phyloP scores from a whole-genome alignment of 2,888 invertebrate genomes.

The Drosophila formosana region DNA sequence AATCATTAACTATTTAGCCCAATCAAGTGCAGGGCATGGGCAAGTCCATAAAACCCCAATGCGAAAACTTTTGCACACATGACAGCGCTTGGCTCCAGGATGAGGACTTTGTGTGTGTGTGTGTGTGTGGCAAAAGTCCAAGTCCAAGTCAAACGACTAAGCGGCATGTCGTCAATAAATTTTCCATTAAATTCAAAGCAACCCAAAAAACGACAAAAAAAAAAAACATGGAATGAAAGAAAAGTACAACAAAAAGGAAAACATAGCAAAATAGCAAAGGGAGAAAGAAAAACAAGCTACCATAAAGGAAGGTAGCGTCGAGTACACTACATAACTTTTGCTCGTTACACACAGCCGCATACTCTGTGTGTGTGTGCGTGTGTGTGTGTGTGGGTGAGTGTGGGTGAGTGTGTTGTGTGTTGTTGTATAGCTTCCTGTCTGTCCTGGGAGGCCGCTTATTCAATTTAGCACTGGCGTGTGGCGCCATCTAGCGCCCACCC shows the following conservation, averaged over 20 bases:
- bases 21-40: conserved; percentile 58
- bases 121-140: conserved; percentile 71
- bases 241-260: conserved; percentile 12
- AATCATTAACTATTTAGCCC: conserved; percentile 57
- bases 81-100: conserved; percentile 50
- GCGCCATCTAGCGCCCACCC: conserved; percentile 76
- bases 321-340: conserved; percentile 77
- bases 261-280: conserved; percentile 37
- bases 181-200: conserved; percentile 82
- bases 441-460: conserved; percentile 68
- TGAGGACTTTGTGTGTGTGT: conserved; percentile 11
- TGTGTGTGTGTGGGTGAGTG: conserved; percentile 20
- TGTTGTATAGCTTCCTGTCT: conserved; percentile 72
- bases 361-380: conserved; percentile 33
- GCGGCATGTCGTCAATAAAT: conserved; percentile 83
- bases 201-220: conserved; percentile 60
- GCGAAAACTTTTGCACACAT: conserved; percentile 70
- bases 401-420: conserved; percentile 35
- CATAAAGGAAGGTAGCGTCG: conserved; percentile 69
- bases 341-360: conserved; percentile 30
- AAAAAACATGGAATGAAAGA: conserved; percentile 11
- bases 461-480: conserved; percentile 73
- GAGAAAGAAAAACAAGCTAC: conserved; percentile 57
- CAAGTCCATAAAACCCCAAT: conserved; percentile 61
- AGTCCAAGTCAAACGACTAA: conserved; percentile 76